Evolutionary conservation across 2,113 vertebrate genomes (phyloP).

Genomic region (Carassius gibelio): DNA sequence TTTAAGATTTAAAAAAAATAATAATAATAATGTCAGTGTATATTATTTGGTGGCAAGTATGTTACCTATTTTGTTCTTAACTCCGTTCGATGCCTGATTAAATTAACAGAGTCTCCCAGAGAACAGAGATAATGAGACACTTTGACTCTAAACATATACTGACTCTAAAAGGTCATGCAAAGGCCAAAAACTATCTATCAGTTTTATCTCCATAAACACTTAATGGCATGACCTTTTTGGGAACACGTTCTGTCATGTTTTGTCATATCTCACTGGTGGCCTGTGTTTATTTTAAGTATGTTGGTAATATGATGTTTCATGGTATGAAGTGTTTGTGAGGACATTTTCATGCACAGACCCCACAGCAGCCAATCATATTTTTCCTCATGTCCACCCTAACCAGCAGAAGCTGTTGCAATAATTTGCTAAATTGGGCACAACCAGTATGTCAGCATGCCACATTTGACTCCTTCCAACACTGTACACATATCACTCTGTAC

Average conservation of each 20-base stretch:
- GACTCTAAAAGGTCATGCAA: constrained; percentile 21
- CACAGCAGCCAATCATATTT: constrained; percentile 11
- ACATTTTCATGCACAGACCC: not conserved
- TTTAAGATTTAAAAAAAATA: not conserved
- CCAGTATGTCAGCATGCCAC: not conserved
- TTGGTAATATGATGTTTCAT: constrained; percentile 4
- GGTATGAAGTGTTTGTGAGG: not conserved
- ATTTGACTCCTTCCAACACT: not conserved
- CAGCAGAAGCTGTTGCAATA: constrained; percentile 42
- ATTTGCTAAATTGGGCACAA: constrained; percentile 46
- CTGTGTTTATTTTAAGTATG: constrained; percentile 1
- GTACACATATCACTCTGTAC: not conserved
- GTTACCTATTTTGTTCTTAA: not conserved
- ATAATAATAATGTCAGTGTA: not conserved
- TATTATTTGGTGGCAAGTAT: not conserved
- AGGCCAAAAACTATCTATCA: constrained; percentile 23
- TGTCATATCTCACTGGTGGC: not conserved
- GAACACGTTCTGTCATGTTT: constrained; percentile 13
- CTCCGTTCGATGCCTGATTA: not conserved
- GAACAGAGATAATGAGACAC: constrained; percentile 16
- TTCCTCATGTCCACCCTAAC: constrained; percentile 1
- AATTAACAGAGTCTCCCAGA: not conserved
- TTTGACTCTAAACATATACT: constrained; percentile 10
- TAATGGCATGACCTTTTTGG: constrained; percentile 31
- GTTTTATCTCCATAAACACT: constrained; percentile 29